Evolutionary conservation across 2,888 invertebrate species (phyloP).

Genomic region (Frankliniella intonsa): DNA sequence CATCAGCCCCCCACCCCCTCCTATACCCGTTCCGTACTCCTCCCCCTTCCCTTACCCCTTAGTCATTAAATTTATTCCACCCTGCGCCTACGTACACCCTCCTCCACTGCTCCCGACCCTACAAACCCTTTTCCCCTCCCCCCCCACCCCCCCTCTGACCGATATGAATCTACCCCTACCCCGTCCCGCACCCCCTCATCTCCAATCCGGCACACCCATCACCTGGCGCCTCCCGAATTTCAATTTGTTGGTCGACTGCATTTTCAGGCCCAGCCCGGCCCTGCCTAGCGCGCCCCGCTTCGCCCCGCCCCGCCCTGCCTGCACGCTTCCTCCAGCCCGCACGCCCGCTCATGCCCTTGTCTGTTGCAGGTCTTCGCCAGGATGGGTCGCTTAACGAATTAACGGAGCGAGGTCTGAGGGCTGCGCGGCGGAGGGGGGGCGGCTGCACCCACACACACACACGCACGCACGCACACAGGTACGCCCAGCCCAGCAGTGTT

Average conservation of each 20-base stretch:
- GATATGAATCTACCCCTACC: not conserved
- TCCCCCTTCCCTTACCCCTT: not conserved
- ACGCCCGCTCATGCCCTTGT: too few relatives aligned
- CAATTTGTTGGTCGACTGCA: not conserved
- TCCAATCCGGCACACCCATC: not conserved
- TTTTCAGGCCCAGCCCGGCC: not conserved
- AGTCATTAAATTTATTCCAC: conserved; percentile 8
- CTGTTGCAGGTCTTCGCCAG: too few relatives aligned
- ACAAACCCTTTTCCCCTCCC: not conserved
- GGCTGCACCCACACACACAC: too few relatives aligned
- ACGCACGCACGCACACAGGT: too few relatives aligned
- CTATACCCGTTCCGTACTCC: not conserved
- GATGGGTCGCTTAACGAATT: too few relatives aligned
- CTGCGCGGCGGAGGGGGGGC: too few relatives aligned
- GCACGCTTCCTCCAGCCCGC: not conserved
- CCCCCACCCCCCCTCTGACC: not conserved
- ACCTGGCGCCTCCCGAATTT: not conserved
- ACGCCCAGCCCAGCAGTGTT: too few relatives aligned
- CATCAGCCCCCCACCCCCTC: not conserved
- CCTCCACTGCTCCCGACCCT: not conserved
- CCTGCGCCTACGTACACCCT: not conserved
- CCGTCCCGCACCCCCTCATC: not conserved
- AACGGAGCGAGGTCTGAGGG: too few relatives aligned
- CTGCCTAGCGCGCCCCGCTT: not conserved
- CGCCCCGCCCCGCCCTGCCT: not conserved